Evolutionary conservation across 2,888 invertebrate genomes (phyloP).

Genomic region (Lymantria dispar): DNA sequence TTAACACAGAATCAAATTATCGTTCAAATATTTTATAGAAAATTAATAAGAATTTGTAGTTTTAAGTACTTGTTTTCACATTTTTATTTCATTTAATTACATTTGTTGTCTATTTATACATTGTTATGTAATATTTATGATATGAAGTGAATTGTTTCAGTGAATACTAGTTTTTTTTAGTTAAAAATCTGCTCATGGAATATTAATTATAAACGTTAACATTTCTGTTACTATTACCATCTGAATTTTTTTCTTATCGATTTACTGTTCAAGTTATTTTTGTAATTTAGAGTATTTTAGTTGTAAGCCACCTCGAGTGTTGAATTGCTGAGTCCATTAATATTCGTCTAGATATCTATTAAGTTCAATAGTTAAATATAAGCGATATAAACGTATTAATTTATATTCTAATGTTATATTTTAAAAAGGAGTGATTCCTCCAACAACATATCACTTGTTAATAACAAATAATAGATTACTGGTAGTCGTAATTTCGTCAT

Average conservation of each 20-base stretch:
- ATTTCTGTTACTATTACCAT: conserved; percentile 53
- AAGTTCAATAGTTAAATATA: conserved; percentile 59
- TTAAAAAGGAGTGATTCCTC: conserved; percentile 73
- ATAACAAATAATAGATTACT: conserved; percentile 74
- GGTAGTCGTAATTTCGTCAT: conserved; percentile 73
- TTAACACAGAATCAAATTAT: conserved; percentile 1
- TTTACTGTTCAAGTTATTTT: conserved; percentile 70
- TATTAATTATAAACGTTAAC: conserved; percentile 12
- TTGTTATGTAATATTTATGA: background rate
- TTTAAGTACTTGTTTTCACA: background rate
- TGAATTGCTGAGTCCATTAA: conserved; percentile 71
- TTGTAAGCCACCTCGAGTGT: conserved; percentile 75
- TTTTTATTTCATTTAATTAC: background rate
- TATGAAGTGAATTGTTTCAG: background rate
- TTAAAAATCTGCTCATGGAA: conserved; percentile 35
- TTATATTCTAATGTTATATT: conserved; percentile 64
- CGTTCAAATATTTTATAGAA: conserved; percentile 17
- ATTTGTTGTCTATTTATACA: background rate
- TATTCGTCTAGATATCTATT: conserved; percentile 53
- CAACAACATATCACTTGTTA: conserved; percentile 82
- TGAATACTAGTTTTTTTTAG: conserved; percentile 24
- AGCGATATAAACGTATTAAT: conserved; percentile 60
- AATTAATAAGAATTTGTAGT: background rate
- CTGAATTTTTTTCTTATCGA: conserved; percentile 59
- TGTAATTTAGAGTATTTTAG: conserved; percentile 64